Evolutionary conservation across 2,888 invertebrate genomes (phyloP).

Genomic region (Leptinotarsa peninsularis): DNA sequence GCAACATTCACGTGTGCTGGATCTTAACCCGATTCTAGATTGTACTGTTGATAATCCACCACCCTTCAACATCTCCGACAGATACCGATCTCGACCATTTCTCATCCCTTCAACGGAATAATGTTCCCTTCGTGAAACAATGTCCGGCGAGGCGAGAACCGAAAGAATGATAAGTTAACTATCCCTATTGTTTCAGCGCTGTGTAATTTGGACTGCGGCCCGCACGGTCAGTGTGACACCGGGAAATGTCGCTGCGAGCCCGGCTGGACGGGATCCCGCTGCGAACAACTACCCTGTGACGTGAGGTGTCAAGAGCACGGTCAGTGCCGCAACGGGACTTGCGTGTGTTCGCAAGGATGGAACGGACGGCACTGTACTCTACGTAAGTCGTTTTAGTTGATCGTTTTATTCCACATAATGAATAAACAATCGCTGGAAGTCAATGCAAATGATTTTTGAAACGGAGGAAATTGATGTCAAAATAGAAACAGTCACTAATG

Average conservation of each 20-base stretch:
- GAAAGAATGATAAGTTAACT: slow-evolving; percentile 24
- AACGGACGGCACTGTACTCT: slow-evolving; percentile 97
- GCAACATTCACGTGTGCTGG: too few species aligned
- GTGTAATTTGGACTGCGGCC: slow-evolving; percentile 93
- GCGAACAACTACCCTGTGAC: slow-evolving; percentile 93
- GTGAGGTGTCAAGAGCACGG: slow-evolving; percentile 93
- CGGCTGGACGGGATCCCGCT: slow-evolving; percentile 94
- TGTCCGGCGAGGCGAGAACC: background rate
- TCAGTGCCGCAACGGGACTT: slow-evolving; percentile 97
- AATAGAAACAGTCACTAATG: too few species aligned
- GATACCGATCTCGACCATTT: slow-evolving; percentile 12
- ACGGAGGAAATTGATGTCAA: too few species aligned
- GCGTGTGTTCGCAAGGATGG: slow-evolving; percentile 98
- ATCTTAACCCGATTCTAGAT: background rate
- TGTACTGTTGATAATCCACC: background rate
- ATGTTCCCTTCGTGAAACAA: slow-evolving; percentile 9
- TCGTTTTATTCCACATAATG: background rate
- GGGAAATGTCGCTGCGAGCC: slow-evolving; percentile 91
- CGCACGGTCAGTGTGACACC: slow-evolving; percentile 93
- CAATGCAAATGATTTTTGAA: too few species aligned
- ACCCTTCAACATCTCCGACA: slow-evolving; percentile 7
- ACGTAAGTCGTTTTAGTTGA: slow-evolving; percentile 75
- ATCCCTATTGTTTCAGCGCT: slow-evolving; percentile 74
- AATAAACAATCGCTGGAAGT: too few species aligned
- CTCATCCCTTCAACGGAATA: slow-evolving; percentile 5